Conservation (phyloP, 2,888 invertebrate species). For the Himalopsyche japonica region DNA sequence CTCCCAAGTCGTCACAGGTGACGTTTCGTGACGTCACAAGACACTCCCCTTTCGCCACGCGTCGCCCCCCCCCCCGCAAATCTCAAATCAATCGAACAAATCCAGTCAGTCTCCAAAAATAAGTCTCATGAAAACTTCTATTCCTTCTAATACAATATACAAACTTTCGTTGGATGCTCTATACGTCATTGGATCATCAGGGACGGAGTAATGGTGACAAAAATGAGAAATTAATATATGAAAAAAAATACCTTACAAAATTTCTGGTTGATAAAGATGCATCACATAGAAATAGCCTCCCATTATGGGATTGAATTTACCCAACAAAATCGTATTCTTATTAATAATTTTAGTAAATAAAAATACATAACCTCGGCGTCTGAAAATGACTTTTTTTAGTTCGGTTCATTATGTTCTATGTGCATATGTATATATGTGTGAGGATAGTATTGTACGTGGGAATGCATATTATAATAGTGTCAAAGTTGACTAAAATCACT, state of each 20-base stretch:
- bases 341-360: too few relatives aligned
- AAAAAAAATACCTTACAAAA: background rate
- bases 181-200: background rate
- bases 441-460: too few relatives aligned
- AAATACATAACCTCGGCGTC: too few relatives aligned
- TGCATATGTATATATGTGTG: too few relatives aligned
- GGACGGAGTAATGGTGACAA: background rate
- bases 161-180: background rate
- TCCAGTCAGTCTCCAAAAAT: slow-evolving; percentile 21
- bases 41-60: slow-evolving; percentile 1
- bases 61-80: slow-evolving; percentile 20
- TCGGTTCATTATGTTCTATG: too few relatives aligned
- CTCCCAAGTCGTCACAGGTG: slow-evolving; percentile 19
- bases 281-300: too few relatives aligned
- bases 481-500: too few relatives aligned
- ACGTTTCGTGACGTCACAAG: slow-evolving; percentile 18
- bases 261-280: too few relatives aligned
- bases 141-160: slow-evolving; percentile 6
- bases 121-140: slow-evolving; percentile 16
- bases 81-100: slow-evolving; percentile 28
- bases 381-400: too few relatives aligned
- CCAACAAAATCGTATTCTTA: too few relatives aligned
- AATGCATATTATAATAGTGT: too few relatives aligned
- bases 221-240: background rate
- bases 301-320: too few relatives aligned